phyloP scores from a whole-genome alignment of 2,113 vertebrate species.

The Argyrosomus japonicus region DNA sequence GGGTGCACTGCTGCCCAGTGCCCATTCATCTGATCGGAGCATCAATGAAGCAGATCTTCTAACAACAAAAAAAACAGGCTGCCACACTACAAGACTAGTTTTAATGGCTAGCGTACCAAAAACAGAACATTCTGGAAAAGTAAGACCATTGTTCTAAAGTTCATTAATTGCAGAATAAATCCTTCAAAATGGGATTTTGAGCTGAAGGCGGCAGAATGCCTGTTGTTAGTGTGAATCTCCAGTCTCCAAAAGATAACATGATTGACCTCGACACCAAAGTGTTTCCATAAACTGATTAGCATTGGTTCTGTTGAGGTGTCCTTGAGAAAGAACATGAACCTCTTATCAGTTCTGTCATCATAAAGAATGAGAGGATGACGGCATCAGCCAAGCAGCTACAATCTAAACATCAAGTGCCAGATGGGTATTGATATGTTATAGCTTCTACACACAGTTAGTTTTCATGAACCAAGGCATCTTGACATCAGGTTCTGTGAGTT shows the following conservation, averaged over 20 bases:
- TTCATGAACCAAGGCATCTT: slow-evolving; percentile 1
- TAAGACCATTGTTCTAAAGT: neutral
- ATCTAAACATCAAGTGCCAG: slow-evolving; percentile 18
- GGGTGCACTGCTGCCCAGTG: slow-evolving; percentile 3
- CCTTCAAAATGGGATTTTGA: neutral
- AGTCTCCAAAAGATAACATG: slow-evolving; percentile 12
- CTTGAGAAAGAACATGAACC: slow-evolving; percentile 3
- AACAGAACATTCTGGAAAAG: neutral
- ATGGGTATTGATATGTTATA: slow-evolving; percentile 8
- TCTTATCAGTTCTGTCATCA: neutral
- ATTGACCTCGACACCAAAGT: slow-evolving; percentile 15
- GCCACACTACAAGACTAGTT: neutral
- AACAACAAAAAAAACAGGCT: neutral
- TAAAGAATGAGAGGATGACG: slow-evolving; percentile 26
- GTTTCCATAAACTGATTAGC: slow-evolving; percentile 37
- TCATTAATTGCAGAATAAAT: neutral
- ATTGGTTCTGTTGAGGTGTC: slow-evolving; percentile 13
- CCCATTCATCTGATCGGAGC: slow-evolving; percentile 52
- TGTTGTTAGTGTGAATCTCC: slow-evolving; percentile 6
- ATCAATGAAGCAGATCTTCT: slow-evolving; percentile 26
- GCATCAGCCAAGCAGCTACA: neutral
- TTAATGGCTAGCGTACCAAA: neutral
- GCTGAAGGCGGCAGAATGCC: neutral
- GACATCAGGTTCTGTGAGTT: neutral
- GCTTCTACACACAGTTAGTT: slow-evolving; percentile 2